phyloP scores from a whole-genome alignment of 2,113 vertebrate genomes.

The Apeltes quadracus region DNA sequence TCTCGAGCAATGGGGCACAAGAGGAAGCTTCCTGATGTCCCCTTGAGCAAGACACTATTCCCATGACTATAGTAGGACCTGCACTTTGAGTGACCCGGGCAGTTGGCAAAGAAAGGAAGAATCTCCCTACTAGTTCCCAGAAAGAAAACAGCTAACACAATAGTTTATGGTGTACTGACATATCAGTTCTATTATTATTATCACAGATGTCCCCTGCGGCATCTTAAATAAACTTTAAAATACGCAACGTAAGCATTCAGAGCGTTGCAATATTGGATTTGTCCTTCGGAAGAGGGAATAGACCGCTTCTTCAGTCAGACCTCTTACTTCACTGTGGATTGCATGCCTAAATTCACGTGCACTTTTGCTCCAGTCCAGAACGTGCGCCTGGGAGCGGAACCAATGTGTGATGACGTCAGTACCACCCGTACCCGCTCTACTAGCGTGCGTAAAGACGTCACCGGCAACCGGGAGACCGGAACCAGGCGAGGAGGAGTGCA shows the following conservation, averaged over 20 bases:
- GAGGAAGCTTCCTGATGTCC: constrained; percentile 3
- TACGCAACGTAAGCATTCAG: constrained; percentile 15
- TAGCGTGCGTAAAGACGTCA: constrained; percentile 74
- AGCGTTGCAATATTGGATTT: constrained; percentile 12
- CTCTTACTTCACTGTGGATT: constrained; percentile 23
- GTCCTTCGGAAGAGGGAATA: constrained; percentile 31
- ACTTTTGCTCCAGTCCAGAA: constrained; percentile 43
- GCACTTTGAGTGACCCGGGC: constrained; percentile 14
- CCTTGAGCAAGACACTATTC: constrained; percentile 2
- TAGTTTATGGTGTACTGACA: constrained; percentile 2
- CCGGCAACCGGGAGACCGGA: constrained; percentile 38
- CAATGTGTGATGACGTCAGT: constrained; percentile 69
- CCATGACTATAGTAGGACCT: neutral
- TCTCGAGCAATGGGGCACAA: neutral
- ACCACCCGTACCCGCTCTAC: constrained; percentile 45
- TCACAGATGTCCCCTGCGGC: constrained; percentile 8
- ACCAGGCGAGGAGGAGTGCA: constrained; percentile 20
- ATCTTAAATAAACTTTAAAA: constrained; percentile 6
- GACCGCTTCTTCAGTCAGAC: constrained; percentile 7
- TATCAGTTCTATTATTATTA: neutral
- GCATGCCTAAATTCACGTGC: constrained; percentile 35
- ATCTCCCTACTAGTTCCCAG: neutral
- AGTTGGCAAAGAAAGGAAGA: constrained; percentile 14
- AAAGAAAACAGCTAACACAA: constrained; percentile 1
- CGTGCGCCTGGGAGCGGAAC: constrained; percentile 45